Base-by-base conservation (phyloP, 2,888 invertebrate genomes). In the Sesamia inferens region DNA sequence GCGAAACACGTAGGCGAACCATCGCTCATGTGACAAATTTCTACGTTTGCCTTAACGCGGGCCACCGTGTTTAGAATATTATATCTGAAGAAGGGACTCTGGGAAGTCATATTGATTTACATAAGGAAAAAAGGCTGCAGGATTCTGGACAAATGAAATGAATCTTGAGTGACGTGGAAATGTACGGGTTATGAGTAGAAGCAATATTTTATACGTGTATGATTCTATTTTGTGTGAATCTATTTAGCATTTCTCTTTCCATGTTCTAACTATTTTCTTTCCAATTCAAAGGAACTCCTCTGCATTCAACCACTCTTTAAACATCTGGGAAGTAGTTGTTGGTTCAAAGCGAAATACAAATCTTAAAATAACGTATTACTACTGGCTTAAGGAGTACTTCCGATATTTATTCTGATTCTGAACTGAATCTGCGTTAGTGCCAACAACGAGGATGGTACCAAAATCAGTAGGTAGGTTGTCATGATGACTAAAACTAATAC, bases 1-100 rank as follows among this genome's bases (percentile, higher is more conserved):
- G 91, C 93, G 94, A 92, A 94, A 95, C 96, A 96, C 96, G 96
- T 96, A 95, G 95, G 94, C 95, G 94, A 93, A 94, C 96, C 96
- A 96, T 96, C 96, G 95, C 96, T 96, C 96, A 96, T 96, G 96
- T 96, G 96, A 96, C 96, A 96, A 96, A 96, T 96, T 96, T 96
- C 94, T 95, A 94, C 96, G 94, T 96, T 96, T 96, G 95, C 96
- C 94, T 95, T 95, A 95, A 95, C 96, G 95, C 93, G 93, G 92
- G 89, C 89, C 90, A 90, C 90, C 96, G 96, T 96, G 96, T 95
- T 95, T 95, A 93, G 96, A 96, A 96, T 96, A 96, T 95, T 94
- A 93, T 92, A 94, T 94, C 90, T 90, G 89, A 87, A 89, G 87
- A 90, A 85, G 90, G 92, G 89, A 90, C 90, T 91, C 85, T 86